Percentiles rank a stretch among this genome's conserved stretches.
Conservation (phyloP, 2,113 vertebrate genomes). For the Eptesicus fuscus region DNA sequence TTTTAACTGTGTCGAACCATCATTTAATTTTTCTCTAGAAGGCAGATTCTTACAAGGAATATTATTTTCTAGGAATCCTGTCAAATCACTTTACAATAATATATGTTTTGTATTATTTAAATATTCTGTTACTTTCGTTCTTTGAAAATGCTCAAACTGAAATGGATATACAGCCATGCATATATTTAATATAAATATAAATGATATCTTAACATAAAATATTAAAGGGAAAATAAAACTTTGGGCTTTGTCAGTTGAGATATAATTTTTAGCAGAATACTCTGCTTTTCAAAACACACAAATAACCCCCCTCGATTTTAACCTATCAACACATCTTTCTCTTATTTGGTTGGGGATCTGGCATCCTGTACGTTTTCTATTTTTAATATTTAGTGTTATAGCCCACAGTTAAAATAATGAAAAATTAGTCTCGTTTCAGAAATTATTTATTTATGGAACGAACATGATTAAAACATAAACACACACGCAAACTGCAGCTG, state of each 20-base stretch:
- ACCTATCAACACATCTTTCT: slow-evolving; percentile 65
- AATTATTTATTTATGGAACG: slow-evolving; percentile 87
- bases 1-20: neutral
- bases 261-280: slow-evolving; percentile 54
- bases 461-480: slow-evolving; percentile 85
- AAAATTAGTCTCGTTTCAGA: slow-evolving; percentile 85
- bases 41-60: slow-evolving; percentile 13
- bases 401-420: slow-evolving; percentile 83
- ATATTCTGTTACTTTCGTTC: slow-evolving; percentile 27
- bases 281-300: slow-evolving; percentile 52
- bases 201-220: slow-evolving; percentile 63
- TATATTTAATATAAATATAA: slow-evolving; percentile 64
- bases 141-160: slow-evolving; percentile 48
- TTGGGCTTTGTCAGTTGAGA: slow-evolving; percentile 68
- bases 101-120: slow-evolving; percentile 34
- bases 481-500: slow-evolving; percentile 82
- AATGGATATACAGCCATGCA: slow-evolving; percentile 25
- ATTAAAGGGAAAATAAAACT: slow-evolving; percentile 74
- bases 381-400: slow-evolving; percentile 78
- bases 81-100: slow-evolving; percentile 44
- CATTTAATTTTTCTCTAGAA: slow-evolving; percentile 42
- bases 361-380: slow-evolving; percentile 67
- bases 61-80: slow-evolving; percentile 53
- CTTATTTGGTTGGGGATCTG: slow-evolving; percentile 71
- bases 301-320: slow-evolving; percentile 62